A percentile compares a stretch with the other conserved stretches of the same genome.
Conservation (phyloP, 2,888 invertebrate species). For the Criorhina ranunculi region DNA sequence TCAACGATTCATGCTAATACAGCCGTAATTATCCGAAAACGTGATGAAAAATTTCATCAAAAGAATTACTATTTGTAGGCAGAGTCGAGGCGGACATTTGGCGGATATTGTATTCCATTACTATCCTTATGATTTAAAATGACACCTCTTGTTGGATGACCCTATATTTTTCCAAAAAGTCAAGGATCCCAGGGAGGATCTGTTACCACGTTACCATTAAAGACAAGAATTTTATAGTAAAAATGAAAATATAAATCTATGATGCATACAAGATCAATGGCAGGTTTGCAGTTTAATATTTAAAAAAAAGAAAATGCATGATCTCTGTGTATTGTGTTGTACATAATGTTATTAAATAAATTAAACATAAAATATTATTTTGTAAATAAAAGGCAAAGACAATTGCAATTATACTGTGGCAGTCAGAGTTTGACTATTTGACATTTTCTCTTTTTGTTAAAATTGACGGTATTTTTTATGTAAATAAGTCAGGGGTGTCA, state of each 20-base stretch:
- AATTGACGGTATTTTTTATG: not conserved
- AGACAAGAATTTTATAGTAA: not conserved
- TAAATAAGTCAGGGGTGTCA: not conserved
- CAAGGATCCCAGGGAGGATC: too few relatives aligned
- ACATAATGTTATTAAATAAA: not conserved
- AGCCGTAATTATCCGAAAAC: too few relatives aligned
- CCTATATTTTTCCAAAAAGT: too few relatives aligned
- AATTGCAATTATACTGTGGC: slow-evolving; percentile 32
- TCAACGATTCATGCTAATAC: too few relatives aligned
- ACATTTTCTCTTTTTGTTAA: not conserved
- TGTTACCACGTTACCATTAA: too few relatives aligned
- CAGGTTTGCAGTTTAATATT: not conserved
- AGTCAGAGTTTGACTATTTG: not conserved
- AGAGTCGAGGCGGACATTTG: too few relatives aligned
- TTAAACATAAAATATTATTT: slow-evolving; percentile 3
- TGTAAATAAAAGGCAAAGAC: slow-evolving; percentile 14
- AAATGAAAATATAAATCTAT: not conserved
- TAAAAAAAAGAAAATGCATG: not conserved
- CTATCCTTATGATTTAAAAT: too few relatives aligned
- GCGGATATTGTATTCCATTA: too few relatives aligned
- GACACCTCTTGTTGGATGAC: too few relatives aligned
- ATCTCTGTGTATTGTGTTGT: not conserved
- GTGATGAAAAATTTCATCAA: too few relatives aligned
- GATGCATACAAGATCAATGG: not conserved
- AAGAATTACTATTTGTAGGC: too few relatives aligned